A percentile compares a stretch with the other conserved stretches of the same genome.
Conservation (phyloP, 1,140 invertebrate species). For the Zaprionus africanus region DNA sequence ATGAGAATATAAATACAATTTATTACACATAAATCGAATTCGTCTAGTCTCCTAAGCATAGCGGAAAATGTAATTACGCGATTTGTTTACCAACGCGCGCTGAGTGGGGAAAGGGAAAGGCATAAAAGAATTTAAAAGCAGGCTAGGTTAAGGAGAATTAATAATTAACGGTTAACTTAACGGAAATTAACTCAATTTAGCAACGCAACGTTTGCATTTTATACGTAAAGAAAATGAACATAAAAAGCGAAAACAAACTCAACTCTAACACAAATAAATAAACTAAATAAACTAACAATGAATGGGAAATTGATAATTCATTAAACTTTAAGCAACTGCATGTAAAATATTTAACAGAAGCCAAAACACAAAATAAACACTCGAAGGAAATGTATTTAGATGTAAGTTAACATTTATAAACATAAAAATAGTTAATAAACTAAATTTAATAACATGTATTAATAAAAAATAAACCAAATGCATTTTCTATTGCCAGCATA, state of each 20-base stretch:
- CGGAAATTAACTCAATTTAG: constrained; percentile 72
- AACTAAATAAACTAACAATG: constrained; percentile 49
- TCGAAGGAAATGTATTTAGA: constrained; percentile 55
- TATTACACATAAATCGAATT: constrained; percentile 70
- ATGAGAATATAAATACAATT: constrained; percentile 42
- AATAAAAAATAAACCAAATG: constrained; percentile 28
- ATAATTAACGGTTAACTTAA: constrained; percentile 61
- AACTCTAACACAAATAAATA: constrained; percentile 28
- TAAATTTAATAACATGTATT: constrained; percentile 79
- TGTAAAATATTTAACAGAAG: constrained; percentile 76
- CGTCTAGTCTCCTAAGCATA: constrained; percentile 69
- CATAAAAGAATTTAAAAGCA: constrained; percentile 69
- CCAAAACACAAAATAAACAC: constrained; percentile 26
- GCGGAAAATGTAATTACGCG: constrained; percentile 65
- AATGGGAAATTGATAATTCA: constrained; percentile 52
- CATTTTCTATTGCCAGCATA: neutral
- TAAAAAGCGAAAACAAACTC: constrained; percentile 32
- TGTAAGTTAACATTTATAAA: constrained; percentile 71
- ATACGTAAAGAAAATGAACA: constrained; percentile 64
- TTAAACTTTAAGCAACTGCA: constrained; percentile 69
- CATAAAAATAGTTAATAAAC: constrained; percentile 60
- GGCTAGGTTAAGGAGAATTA: constrained; percentile 61
- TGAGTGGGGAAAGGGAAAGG: neutral
- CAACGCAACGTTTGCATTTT: constrained; percentile 72
- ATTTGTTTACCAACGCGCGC: constrained; percentile 37